These are phyloP conservation scores for Siniperca scherzeri DNA, from an alignment of 2,797 vertebrate species.

Conservation along the genomic window DNA sequence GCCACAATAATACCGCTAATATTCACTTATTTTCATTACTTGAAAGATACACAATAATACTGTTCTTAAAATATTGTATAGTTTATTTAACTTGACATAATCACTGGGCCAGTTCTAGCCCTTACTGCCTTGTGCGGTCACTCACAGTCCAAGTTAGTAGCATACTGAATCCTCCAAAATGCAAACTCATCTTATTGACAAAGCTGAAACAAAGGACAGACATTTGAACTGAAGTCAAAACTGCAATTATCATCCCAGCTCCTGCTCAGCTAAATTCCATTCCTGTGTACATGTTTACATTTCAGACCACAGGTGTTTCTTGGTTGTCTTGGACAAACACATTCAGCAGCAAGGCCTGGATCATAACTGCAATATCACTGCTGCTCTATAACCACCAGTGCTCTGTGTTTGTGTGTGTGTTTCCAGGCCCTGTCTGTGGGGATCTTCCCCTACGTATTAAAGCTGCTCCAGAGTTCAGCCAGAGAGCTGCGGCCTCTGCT, in stretches of 20 bases:
- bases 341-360: background rate
- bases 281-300: background rate
- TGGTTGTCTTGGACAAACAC: background rate
- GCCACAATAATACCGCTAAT: background rate
- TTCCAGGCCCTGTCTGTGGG: constrained; percentile 95
- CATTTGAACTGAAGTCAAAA: background rate
- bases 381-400: constrained; percentile 3
- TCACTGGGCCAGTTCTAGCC: background rate
- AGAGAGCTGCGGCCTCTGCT: constrained; percentile 95
- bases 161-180: background rate
- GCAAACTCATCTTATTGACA: background rate
- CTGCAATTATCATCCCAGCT: background rate
- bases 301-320: constrained; percentile 5
- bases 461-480: constrained; percentile 97
- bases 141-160: background rate
- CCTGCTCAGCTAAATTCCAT: background rate
- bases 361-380: background rate
- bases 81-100: background rate
- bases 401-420: constrained; percentile 41
- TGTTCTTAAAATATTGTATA: background rate
- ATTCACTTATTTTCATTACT: background rate
- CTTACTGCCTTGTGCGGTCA: background rate
- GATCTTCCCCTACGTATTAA: constrained; percentile 97
- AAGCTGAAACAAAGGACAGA: background rate
- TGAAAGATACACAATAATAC: background rate